Evolutionary conservation across 1,140 invertebrate species (phyloP), one percentile per base, ranked within the genome.

Genomic region (Drosophila saltans): DNA sequence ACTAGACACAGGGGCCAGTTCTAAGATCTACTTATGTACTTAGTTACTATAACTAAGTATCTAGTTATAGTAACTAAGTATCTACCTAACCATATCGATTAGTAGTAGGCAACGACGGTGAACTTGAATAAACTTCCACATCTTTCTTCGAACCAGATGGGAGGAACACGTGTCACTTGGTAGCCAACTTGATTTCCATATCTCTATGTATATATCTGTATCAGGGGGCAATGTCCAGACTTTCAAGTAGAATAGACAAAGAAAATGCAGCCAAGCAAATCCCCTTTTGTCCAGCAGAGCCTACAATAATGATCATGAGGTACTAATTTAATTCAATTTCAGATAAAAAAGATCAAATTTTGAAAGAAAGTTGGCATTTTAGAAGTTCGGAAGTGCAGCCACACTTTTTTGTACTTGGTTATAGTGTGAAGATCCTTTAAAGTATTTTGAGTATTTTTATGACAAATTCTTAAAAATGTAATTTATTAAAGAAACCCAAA

Each of bases 101-200:
- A 81, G 88, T 88, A 60, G 72, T 16, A 16, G 16, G 0, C 16
- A 16, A 30, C 28, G 28, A 59, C 16, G 58, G 56, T 86, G 83
- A 86, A 86, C 83, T 86, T 77, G 1, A 26, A 74, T 86, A 80
- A 88, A 88, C 83, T 52, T 56, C 30, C 40, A 24, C 48, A 62
- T 52, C 45, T 10, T 52, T 3, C 21, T 52, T 16, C 10, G 16
- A 10, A 3, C n/a, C 45, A 52, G 24, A n/a, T 26, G n/a, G 9
- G 21, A 26, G 65, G 68, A 81, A 86, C 83, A 86, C 83, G 83
- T 86, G 83, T 86, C 83, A 70, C 52, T 66, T 71, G 41, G 55
- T 9, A 10, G 61, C 41, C 56, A 48, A 56, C 57, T 48, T 69
- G 65, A 88, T 86, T 86, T 83, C 83, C 83, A 86, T 86, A 86